Evolutionary conservation across 2,888 invertebrate species (phyloP).

Genomic region (Gymnoscelis rufifasciata): DNA sequence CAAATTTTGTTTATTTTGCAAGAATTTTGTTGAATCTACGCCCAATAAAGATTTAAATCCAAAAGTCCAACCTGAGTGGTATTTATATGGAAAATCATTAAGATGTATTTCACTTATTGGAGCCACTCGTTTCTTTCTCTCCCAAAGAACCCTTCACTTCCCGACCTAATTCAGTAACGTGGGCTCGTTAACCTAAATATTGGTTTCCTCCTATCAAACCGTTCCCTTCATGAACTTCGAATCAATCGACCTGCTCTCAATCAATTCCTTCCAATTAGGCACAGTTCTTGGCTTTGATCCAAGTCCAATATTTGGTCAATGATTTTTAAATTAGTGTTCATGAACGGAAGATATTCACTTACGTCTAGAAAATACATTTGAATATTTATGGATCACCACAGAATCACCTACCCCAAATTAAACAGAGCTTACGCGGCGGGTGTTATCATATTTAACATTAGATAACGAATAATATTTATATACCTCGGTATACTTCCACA

Average conservation of each 20-base stretch:
- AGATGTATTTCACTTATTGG: not conserved
- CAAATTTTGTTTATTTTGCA: too few species aligned
- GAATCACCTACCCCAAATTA: too few species aligned
- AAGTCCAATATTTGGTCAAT: slow-evolving; percentile 7
- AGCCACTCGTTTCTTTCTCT: not conserved
- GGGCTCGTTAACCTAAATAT: slow-evolving; percentile 9
- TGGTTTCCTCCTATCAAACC: slow-evolving; percentile 13
- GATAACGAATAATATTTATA: too few species aligned
- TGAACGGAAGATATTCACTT: too few species aligned
- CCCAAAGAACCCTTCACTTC: not conserved
- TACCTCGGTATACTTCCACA: too few species aligned
- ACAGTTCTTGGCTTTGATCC: slow-evolving; percentile 9
- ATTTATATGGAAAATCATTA: not conserved
- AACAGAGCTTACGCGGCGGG: too few species aligned
- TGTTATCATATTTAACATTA: too few species aligned
- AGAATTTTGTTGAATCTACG: too few species aligned
- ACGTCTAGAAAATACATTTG: too few species aligned
- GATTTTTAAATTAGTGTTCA: not conserved
- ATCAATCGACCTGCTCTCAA: slow-evolving; percentile 15
- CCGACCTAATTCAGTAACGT: not conserved
- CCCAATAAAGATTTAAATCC: too few species aligned
- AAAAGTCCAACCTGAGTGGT: too few species aligned
- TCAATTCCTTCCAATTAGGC: slow-evolving; percentile 26
- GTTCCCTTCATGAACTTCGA: slow-evolving; percentile 23
- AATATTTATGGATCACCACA: too few species aligned